These are phyloP conservation scores for Subanguina moxae DNA, from an alignment of 1,140 invertebrate genomes.

Conservation along the genomic window DNA sequence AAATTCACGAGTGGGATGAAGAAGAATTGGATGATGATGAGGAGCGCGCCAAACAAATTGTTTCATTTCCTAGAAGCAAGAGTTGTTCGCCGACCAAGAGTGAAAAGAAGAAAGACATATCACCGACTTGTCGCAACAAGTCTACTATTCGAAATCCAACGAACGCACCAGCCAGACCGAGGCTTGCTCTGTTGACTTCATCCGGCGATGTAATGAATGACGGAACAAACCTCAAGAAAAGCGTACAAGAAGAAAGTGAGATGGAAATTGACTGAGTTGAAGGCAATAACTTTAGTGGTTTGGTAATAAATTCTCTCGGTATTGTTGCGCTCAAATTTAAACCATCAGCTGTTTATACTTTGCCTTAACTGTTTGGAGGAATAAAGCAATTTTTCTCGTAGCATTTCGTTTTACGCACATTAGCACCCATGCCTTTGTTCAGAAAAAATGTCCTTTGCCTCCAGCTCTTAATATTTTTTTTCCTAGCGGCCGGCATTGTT, in stretches of 20 bases:
- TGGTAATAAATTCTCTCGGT: no score
- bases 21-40: slow-evolving; percentile 16
- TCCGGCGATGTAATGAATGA: neutral
- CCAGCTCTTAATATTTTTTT: no score
- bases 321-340: no score
- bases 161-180: neutral
- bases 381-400: no score
- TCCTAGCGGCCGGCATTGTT: no score
- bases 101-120: neutral
- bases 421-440: no score
- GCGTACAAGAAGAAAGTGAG: slow-evolving; percentile 1
- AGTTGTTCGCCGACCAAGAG: neutral
- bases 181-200: neutral
- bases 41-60: neutral
- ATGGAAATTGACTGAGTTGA: slow-evolving; percentile 27
- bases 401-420: no score
- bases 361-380: no score
- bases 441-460: no score
- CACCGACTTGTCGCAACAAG: neutral
- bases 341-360: no score
- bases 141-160: neutral
- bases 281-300: neutral
- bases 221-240: slow-evolving; percentile 1
- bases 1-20: slow-evolving; percentile 13
- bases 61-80: neutral